Evolutionary conservation across 1,140 invertebrate species (phyloP).

Genomic region (Trichogramma pretiosum): DNA sequence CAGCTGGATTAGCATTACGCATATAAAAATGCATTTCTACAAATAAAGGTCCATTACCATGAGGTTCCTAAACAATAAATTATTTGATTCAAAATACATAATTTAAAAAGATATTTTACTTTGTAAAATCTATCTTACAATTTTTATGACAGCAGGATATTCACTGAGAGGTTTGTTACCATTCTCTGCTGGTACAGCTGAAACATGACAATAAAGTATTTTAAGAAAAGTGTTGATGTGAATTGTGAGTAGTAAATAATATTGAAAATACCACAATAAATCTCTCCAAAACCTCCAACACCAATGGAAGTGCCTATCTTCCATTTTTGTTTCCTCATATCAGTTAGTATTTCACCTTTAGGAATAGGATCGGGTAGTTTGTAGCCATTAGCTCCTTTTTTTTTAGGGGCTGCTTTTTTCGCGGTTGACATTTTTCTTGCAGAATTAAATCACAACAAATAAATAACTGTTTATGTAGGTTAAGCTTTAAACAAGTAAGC

Average conservation of each 20-base stretch:
- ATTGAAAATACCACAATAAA: slow-evolving; percentile 61
- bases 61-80: slow-evolving; percentile 65
- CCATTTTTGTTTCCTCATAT: slow-evolving; percentile 70
- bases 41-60: slow-evolving; percentile 87
- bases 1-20: slow-evolving; percentile 69
- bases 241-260: slow-evolving; percentile 1
- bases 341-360: slow-evolving; percentile 64
- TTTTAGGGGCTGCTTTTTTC: slow-evolving; percentile 41
- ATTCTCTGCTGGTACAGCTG: slow-evolving; percentile 46
- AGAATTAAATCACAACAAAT: too few species aligned
- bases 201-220: slow-evolving; percentile 20
- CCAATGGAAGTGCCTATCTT: slow-evolving; percentile 78
- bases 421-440: slow-evolving; percentile 9
- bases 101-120: slow-evolving; percentile 10
- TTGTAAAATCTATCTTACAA: slow-evolving; percentile 56
- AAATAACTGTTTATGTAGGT: too few species aligned
- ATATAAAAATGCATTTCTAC: slow-evolving; percentile 94
- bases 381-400: slow-evolving; percentile 58
- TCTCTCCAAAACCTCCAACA: slow-evolving; percentile 88
- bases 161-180: slow-evolving; percentile 41
- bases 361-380: slow-evolving; percentile 68
- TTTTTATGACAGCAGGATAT: slow-evolving; percentile 69
- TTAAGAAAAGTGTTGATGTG: not conserved
- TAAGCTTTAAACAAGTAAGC: too few species aligned
- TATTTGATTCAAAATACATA: slow-evolving; percentile 15